Evolutionary conservation across 2,797 vertebrate genomes (phyloP).

Genomic region (Semotilus atromaculatus): DNA sequence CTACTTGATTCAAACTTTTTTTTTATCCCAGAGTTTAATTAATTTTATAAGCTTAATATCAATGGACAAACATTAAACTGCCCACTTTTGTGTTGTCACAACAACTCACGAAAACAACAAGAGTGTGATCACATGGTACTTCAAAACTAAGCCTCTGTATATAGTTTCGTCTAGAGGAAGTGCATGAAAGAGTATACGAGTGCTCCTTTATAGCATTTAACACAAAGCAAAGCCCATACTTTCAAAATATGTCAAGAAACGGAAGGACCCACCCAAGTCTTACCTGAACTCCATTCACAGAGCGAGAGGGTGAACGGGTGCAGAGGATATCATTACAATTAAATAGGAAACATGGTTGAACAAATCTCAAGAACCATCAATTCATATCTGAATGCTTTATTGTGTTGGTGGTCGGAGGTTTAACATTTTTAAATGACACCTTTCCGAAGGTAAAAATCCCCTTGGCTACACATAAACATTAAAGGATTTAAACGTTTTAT

Average conservation of each 20-base stretch:
- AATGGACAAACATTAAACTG: not conserved
- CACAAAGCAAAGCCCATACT: constrained; percentile 80
- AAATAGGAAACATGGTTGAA: constrained; percentile 80
- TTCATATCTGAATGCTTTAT: constrained; percentile 77
- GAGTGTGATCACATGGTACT: constrained; percentile 56
- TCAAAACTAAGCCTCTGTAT: constrained; percentile 65
- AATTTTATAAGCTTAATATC: not conserved
- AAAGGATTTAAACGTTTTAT: constrained; percentile 69
- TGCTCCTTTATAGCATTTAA: constrained; percentile 71
- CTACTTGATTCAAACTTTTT: not conserved
- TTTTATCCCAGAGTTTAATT: not conserved
- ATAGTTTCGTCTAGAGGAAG: constrained; percentile 71
- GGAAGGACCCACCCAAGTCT: constrained; percentile 82
- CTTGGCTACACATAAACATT: constrained; percentile 64
- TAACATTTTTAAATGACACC: constrained; percentile 73
- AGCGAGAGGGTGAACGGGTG: constrained; percentile 65
- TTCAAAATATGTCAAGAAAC: constrained; percentile 77
- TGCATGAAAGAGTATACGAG: constrained; percentile 74
- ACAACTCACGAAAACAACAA: constrained; percentile 53
- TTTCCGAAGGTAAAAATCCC: constrained; percentile 68
- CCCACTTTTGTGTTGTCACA: constrained; percentile 56
- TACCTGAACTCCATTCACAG: constrained; percentile 75
- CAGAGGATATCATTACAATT: constrained; percentile 79
- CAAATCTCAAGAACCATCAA: constrained; percentile 76
- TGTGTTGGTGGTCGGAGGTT: constrained; percentile 77